Percentiles rank a stretch among this genome's conserved stretches.
phyloP scores from a whole-genome alignment of 2,113 vertebrate species.

The Herpetotheres cachinnans region DNA sequence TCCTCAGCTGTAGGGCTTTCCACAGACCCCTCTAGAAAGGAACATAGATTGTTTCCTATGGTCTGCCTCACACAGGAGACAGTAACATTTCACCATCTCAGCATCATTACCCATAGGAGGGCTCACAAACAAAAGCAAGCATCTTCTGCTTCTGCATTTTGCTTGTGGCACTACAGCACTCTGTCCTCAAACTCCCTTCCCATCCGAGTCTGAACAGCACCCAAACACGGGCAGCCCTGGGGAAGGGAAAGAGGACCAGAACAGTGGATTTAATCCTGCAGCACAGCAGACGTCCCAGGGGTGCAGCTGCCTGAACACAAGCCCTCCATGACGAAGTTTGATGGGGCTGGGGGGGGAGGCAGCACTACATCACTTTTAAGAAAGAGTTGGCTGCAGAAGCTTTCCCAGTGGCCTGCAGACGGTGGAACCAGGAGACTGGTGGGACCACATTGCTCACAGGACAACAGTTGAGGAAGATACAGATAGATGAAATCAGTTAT shows the following conservation, averaged over 20 bases:
- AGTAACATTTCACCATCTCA: accelerated
- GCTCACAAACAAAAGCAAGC: not conserved
- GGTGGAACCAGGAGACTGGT: not conserved
- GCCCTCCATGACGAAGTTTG: accelerated
- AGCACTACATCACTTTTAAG: not conserved
- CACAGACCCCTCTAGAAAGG: not conserved
- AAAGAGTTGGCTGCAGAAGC: not conserved
- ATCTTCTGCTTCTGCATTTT: not conserved
- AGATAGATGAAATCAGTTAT: not conserved
- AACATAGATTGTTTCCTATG: not conserved
- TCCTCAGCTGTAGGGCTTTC: not conserved
- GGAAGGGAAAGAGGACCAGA: not conserved
- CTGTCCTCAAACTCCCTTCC: not conserved
- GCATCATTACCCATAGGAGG: not conserved
- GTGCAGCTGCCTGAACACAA: not conserved
- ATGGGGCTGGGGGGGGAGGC: not conserved
- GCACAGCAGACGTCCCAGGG: not conserved
- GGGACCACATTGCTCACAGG: not conserved
- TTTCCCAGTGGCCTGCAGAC: not conserved
- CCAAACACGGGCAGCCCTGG: not conserved
- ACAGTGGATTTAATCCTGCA: not conserved
- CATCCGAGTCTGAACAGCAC: accelerated
- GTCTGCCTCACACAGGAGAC: not conserved
- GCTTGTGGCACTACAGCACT: not conserved
- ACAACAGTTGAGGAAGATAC: not conserved